Percentiles rank a stretch among this genome's conserved stretches.
Evolutionary conservation across 2,113 vertebrate genomes (phyloP).

Genomic region (Tenebrosternarchus preto): DNA sequence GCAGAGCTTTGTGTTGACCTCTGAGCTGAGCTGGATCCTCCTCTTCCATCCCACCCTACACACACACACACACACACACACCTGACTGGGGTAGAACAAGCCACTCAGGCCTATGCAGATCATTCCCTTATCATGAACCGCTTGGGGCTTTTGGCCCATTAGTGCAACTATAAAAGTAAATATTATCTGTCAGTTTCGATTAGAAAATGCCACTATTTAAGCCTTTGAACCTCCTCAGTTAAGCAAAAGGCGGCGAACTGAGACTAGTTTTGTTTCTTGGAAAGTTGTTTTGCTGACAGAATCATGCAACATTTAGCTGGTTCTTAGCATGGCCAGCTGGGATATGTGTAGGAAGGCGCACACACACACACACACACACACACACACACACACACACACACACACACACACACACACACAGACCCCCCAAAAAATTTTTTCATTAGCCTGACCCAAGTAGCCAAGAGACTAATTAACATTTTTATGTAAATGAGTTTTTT

Average conservation of each 20-base stretch:
- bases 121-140: too few relatives aligned
- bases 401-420: conserved; percentile 23
- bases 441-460: conserved; percentile 67
- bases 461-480: conserved; percentile 90
- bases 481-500: conserved; percentile 86
- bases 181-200: not conserved
- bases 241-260: not conserved
- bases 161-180: not conserved
- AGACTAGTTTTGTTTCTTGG: not conserved
- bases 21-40: too few relatives aligned
- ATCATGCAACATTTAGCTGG: not conserved
- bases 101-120: too few relatives aligned
- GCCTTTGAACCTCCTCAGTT: not conserved
- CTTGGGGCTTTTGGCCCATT: not conserved
- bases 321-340: not conserved
- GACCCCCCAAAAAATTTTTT: conserved; percentile 43
- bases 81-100: too few relatives aligned
- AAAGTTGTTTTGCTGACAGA: not conserved
- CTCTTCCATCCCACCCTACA: too few relatives aligned
- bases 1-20: too few relatives aligned
- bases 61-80: too few relatives aligned
- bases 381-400: conserved; percentile 23
- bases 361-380: conserved; percentile 22
- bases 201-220: not conserved
- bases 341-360: conserved; percentile 15